phyloP scores from a whole-genome alignment of 2,113 vertebrate species.

The Cebidichthys violaceus region DNA sequence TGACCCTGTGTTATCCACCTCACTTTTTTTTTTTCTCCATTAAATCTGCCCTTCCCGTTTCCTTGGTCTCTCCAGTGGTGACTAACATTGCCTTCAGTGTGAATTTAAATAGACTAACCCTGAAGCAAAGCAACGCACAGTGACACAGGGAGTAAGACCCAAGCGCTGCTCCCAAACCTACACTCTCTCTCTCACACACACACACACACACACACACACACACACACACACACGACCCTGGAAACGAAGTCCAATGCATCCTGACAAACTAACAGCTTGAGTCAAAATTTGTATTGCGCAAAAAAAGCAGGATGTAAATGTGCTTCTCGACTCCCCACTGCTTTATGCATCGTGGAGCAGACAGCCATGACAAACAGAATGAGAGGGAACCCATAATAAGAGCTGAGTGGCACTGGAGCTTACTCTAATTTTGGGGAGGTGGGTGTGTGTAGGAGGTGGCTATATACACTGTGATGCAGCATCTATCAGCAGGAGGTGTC shows the following conservation, averaged over 20 bases:
- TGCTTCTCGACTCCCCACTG: constrained; percentile 7
- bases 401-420: constrained; percentile 18
- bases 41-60: constrained; percentile 45
- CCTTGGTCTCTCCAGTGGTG: constrained; percentile 53
- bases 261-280: constrained; percentile 69
- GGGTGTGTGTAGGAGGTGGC: neutral
- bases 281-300: constrained; percentile 56
- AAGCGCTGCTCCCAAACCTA: constrained; percentile 28
- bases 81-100: constrained; percentile 76
- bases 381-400: neutral
- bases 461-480: neutral
- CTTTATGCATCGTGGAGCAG: constrained; percentile 3
- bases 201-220: constrained; percentile 23
- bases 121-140: constrained; percentile 64
- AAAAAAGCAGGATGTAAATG: constrained; percentile 23
- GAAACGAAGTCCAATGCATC: constrained; percentile 49
- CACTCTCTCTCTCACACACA: constrained; percentile 20
- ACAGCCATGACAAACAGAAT: constrained; percentile 19
- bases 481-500: constrained; percentile 8
- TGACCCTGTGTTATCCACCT: neutral
- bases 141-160: constrained; percentile 57
- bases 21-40: constrained; percentile 10
- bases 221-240: constrained; percentile 18
- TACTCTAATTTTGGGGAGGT: neutral
- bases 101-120: constrained; percentile 80